A percentile compares a stretch with the other conserved stretches of the same genome.
phyloP scores from a whole-genome alignment of 2,888 invertebrate genomes.

The Ophion obscuratus region DNA sequence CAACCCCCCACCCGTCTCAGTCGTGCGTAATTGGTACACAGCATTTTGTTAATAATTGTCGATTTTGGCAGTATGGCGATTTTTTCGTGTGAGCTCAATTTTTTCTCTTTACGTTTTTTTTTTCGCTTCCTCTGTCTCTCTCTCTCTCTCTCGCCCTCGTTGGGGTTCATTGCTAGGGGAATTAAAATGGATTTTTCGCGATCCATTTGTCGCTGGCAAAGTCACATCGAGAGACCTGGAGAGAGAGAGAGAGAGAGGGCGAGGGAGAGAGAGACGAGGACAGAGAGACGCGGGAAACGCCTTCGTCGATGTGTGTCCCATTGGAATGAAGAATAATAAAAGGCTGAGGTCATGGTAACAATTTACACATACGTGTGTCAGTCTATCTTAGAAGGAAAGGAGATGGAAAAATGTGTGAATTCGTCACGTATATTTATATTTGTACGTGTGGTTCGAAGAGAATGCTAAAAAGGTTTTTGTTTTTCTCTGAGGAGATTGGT shows the following conservation, averaged over 20 bases:
- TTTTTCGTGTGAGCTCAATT: slow-evolving; percentile 79
- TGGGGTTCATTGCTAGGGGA: not conserved
- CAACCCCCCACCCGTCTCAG: slow-evolving; percentile 71
- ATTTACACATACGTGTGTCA: slow-evolving; percentile 61
- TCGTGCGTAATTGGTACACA: slow-evolving; percentile 80
- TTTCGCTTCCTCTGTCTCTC: slow-evolving; percentile 15
- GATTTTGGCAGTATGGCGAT: slow-evolving; percentile 83
- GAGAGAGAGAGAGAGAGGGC: not conserved
- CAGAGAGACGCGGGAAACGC: slow-evolving; percentile 3
- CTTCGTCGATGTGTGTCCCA: slow-evolving; percentile 13
- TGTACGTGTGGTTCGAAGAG: slow-evolving; percentile 60
- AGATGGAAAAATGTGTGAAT: slow-evolving; percentile 38
- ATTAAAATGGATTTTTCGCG: not conserved
- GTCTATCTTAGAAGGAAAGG: slow-evolving; percentile 72
- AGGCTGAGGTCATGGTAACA: slow-evolving; percentile 65
- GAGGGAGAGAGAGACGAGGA: slow-evolving; percentile 13
- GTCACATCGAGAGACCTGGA: not conserved
- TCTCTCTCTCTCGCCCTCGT: not conserved
- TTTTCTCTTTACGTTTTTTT: slow-evolving; percentile 57
- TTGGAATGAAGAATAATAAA: slow-evolving; percentile 58
- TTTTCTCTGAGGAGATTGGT: slow-evolving; percentile 67
- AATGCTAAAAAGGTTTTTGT: slow-evolving; percentile 69
- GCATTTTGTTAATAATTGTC: slow-evolving; percentile 79
- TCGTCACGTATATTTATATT: slow-evolving; percentile 10
- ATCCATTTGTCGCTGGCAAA: not conserved